phyloP scores from a whole-genome alignment of 2,113 vertebrate species.

The Eira barbara region DNA sequence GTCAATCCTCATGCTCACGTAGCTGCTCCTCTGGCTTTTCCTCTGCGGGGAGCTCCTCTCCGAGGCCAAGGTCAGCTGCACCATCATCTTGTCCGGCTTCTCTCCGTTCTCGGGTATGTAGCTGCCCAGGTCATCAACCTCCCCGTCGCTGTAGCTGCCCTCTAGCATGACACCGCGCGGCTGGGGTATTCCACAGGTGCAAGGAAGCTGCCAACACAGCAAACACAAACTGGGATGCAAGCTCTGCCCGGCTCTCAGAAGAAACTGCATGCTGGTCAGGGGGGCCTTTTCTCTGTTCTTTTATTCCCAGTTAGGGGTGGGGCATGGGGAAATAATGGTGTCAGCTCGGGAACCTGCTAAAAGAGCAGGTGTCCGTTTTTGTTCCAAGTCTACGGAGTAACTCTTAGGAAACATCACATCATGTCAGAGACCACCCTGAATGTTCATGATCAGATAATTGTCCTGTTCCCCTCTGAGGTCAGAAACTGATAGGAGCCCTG shows the following conservation, averaged over 20 bases:
- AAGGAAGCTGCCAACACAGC: slow-evolving; percentile 87
- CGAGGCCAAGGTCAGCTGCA: slow-evolving; percentile 89
- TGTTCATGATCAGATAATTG: background rate
- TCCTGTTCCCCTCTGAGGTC: background rate
- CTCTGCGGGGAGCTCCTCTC: slow-evolving; percentile 87
- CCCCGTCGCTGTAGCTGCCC: slow-evolving; percentile 89
- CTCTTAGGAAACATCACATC: background rate
- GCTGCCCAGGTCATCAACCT: slow-evolving; percentile 88
- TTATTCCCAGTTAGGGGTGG: background rate
- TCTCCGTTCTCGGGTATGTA: slow-evolving; percentile 88
- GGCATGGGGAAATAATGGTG: background rate
- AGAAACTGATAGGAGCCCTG: background rate
- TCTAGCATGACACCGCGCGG: slow-evolving; percentile 89
- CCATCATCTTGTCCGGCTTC: slow-evolving; percentile 92
- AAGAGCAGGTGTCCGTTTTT: background rate
- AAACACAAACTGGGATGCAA: fast-evolving
- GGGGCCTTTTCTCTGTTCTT: background rate
- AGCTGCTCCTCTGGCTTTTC: slow-evolving; percentile 87
- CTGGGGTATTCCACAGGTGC: slow-evolving; percentile 90
- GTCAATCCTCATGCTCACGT: slow-evolving; percentile 96
- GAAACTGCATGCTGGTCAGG: fast-evolving
- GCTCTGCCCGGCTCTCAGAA: background rate
- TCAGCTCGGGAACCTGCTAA: background rate
- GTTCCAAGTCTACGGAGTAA: background rate
- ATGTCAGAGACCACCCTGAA: background rate